Base-by-base conservation (phyloP, 2,888 invertebrate species). In the Agrochola circellaris region DNA sequence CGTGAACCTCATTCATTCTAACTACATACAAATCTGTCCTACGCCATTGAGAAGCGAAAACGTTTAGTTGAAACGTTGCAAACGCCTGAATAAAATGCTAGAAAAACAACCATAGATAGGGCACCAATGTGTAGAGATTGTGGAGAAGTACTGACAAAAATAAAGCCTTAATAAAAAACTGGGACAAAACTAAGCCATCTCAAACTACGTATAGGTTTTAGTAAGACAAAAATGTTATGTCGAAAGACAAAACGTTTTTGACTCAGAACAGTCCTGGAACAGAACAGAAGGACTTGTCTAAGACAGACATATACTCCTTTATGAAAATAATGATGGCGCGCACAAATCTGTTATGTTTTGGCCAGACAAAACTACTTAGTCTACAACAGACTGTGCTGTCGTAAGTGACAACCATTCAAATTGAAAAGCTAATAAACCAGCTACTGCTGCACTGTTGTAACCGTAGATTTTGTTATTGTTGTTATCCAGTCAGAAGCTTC, bases 31-130 rank as follows among this genome's bases (percentile, higher is more conserved):
- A 85, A 88, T 83, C 84, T 79, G 82, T 79, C 74, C 65, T 83
- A 81, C 83, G 85, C 83, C 80, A 82, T 86, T 83, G 84, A 88
- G 87, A 88, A 89, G 82, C 78, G 83, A 80, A 80, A 90, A 84
- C 87, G 88, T 90, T 91, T 91, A 88, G 89, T 89, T 87, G 84
- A 88, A 89, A 88, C 85, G 90, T 88, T 87, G 81, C 82, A 83
- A 89, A 85, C 76, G 79, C 81, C 86, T 87, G 85, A 88, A 89
- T 88, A 88, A 87, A 89, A 87, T 79, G 83, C 82, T 82, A 87
- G 86, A 89, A 88, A 89, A 89, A 89, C 86, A 89, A 88, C 69
- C 77, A 82, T 77, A 81, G 72, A 78, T 72, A 60, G 75, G 30
- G 3, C 1, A 58, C 7, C 83, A 82, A 26, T 67, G 20, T 38